phyloP scores from a whole-genome alignment of 2,113 vertebrate genomes.

The Apodemus sylvaticus region DNA sequence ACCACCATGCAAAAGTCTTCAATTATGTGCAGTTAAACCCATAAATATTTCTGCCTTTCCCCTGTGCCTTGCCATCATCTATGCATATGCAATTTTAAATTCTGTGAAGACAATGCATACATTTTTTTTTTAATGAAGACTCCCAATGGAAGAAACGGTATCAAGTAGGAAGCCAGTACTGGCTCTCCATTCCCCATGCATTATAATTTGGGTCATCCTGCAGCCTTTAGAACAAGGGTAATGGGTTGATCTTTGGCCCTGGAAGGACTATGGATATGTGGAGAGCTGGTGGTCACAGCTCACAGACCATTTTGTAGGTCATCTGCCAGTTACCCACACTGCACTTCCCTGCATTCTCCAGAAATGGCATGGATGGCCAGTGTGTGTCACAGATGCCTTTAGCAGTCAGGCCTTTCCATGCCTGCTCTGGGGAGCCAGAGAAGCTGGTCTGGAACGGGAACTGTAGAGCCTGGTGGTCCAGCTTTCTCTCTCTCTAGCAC shows the following conservation, averaged over 20 bases:
- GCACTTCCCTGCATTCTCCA: not conserved
- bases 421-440: not conserved
- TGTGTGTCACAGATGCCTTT: too few relatives aligned
- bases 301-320: accelerated
- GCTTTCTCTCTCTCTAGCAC: not conserved
- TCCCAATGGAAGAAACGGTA: accelerated
- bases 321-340: not conserved
- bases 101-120: not conserved
- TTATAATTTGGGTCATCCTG: not conserved
- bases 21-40: not conserved
- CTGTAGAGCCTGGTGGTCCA: accelerated
- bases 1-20: not conserved
- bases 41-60: not conserved
- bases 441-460: not conserved
- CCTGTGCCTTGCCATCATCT: not conserved
- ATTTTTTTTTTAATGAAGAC: not conserved
- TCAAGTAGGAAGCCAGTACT: not conserved
- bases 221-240: not conserved
- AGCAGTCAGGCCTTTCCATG: not conserved
- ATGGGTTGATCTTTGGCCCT: not conserved
- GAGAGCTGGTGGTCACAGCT: accelerated
- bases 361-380: not conserved
- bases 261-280: not conserved
- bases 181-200: not conserved
- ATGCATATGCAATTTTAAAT: not conserved